phyloP scores from a whole-genome alignment of 2,797 vertebrate genomes.

The Melanotaenia nigrans region DNA sequence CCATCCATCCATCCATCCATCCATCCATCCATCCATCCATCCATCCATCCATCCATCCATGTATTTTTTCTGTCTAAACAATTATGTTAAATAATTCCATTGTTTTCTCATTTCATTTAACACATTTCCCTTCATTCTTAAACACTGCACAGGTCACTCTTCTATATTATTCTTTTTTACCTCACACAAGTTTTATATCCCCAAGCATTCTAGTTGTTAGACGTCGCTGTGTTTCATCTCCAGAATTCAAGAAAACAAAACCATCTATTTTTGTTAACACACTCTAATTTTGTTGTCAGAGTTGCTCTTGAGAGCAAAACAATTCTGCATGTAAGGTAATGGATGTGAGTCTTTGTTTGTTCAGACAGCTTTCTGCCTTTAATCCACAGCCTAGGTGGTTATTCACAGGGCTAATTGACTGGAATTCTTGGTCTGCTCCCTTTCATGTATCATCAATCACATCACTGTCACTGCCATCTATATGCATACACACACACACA shows the following conservation, averaged over 20 bases:
- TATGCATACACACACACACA: constrained; percentile 31
- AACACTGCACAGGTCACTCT: constrained; percentile 44
- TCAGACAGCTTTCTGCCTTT: constrained; percentile 73
- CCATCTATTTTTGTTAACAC: constrained; percentile 77
- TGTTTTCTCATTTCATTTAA: constrained; percentile 27
- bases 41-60: too few relatives aligned
- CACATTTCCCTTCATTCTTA: constrained; percentile 23
- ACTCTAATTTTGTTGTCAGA: constrained; percentile 73
- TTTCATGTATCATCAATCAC: constrained; percentile 78
- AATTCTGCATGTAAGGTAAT: constrained; percentile 66
- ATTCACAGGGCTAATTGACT: constrained; percentile 72
- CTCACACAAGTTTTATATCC: constrained; percentile 40
- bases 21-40: too few relatives aligned
- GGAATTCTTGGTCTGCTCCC: constrained; percentile 63
- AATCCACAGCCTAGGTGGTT: constrained; percentile 71
- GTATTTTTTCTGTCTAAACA: too few relatives aligned
- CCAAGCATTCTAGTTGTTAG: constrained; percentile 35
- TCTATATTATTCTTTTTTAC: constrained; percentile 39
- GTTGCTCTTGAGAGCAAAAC: constrained; percentile 68
- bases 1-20: too few relatives aligned
- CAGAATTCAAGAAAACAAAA: constrained; percentile 61
- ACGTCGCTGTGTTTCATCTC: constrained; percentile 63
- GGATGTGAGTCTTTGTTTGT: constrained; percentile 71
- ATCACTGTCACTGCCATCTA: constrained; percentile 60
- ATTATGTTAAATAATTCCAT: neutral